Conservation (phyloP, 1,140 invertebrate genomes). For the Monomorium pharaonis region DNA sequence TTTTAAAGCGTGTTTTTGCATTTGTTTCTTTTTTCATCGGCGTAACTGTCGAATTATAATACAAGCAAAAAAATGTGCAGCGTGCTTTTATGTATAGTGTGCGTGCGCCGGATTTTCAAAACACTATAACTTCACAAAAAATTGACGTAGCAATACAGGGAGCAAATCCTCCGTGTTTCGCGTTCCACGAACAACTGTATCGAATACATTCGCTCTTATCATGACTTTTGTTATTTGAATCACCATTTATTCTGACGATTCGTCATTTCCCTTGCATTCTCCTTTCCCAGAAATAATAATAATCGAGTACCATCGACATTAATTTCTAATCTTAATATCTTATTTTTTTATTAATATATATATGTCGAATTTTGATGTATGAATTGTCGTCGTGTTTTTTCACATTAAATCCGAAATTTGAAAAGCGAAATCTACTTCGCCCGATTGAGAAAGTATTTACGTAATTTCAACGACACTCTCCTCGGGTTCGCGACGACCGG, state of each 20-base stretch:
- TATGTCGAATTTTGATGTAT: not conserved
- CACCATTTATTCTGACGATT: too few relatives aligned
- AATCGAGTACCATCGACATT: too few relatives aligned
- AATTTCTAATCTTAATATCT: too few relatives aligned
- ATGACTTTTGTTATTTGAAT: too few relatives aligned
- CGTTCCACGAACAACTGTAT: not conserved
- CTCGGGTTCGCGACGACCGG: not conserved
- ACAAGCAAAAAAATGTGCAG: not conserved
- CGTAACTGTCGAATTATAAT: not conserved
- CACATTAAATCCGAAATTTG: not conserved
- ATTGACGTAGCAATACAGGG: not conserved
- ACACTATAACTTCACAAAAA: not conserved
- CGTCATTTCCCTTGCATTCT: not conserved
- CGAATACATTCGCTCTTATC: not conserved
- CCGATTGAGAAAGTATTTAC: not conserved
- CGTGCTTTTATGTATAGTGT: not conserved
- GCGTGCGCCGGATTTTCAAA: not conserved
- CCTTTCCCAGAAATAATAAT: too few relatives aligned
- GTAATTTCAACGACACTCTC: not conserved
- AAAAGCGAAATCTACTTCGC: not conserved
- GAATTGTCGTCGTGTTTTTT: not conserved
- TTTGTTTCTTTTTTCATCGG: not conserved
- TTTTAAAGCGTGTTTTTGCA: not conserved
- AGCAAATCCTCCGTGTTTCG: not conserved
- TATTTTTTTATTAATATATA: too few relatives aligned